Conservation (phyloP, 2,113 vertebrate species). For the Tachysurus fulvidraco region DNA sequence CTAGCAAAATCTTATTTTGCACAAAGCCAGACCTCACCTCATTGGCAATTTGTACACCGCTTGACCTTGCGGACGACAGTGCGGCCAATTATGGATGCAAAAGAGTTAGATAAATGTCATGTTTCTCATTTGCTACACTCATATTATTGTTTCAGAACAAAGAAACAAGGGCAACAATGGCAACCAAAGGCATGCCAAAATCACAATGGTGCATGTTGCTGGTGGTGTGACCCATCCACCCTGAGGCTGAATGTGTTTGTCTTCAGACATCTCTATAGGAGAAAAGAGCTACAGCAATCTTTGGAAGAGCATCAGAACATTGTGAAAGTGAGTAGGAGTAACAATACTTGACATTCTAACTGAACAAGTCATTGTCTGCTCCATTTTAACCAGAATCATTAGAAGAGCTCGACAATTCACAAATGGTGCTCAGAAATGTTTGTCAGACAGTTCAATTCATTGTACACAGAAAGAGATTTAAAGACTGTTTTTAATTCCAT, state of each 20-base stretch:
- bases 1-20: background rate
- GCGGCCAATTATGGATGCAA: slow-evolving; percentile 56
- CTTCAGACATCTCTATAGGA: slow-evolving; percentile 55
- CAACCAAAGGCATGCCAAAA: slow-evolving; percentile 61
- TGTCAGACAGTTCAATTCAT: background rate
- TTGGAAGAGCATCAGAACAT: slow-evolving; percentile 41
- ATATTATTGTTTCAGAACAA: slow-evolving; percentile 67
- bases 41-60: slow-evolving; percentile 29
- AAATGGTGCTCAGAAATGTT: background rate
- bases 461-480: background rate
- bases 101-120: slow-evolving; percentile 54
- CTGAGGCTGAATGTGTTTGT: slow-evolving; percentile 62
- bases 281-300: slow-evolving; percentile 59
- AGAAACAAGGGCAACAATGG: slow-evolving; percentile 62
- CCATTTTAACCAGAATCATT: slow-evolving; percentile 37
- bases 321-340: slow-evolving; percentile 50
- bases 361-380: slow-evolving; percentile 61
- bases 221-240: slow-evolving; percentile 52
- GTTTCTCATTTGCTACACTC: slow-evolving; percentile 64
- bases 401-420: background rate
- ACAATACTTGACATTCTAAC: slow-evolving; percentile 58
- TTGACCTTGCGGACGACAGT: slow-evolving; percentile 63
- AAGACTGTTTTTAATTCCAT: slow-evolving; percentile 14
- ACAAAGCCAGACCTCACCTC: slow-evolving; percentile 5
- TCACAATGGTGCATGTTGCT: slow-evolving; percentile 65